Conservation (phyloP, 2,113 vertebrate genomes). For the Dicrurus megarhynchus region DNA sequence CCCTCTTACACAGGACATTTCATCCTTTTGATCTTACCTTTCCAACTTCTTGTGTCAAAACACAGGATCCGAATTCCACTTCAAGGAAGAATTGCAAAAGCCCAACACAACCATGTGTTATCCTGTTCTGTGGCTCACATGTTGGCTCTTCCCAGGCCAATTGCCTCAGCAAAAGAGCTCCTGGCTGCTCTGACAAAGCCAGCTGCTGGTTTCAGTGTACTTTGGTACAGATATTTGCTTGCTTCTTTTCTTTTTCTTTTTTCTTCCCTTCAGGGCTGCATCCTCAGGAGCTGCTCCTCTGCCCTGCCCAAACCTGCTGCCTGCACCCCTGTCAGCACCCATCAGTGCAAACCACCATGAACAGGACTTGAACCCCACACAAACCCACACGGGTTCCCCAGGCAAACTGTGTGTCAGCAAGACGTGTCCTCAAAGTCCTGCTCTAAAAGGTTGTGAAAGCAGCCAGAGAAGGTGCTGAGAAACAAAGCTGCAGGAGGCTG, state of each 20-base stretch:
- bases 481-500: not conserved
- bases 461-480: not conserved
- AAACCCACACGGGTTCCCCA: not conserved
- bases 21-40: not conserved
- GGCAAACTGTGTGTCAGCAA: not conserved
- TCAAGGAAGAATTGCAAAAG: not conserved
- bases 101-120: not conserved
- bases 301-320: slow-evolving; percentile 9
- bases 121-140: not conserved
- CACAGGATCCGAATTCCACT: not conserved
- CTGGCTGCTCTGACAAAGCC: not conserved
- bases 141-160: not conserved
- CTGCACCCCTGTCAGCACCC: not conserved
- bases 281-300: not conserved
- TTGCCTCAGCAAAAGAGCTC: not conserved
- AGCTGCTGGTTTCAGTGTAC: not conserved
- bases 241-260: not conserved
- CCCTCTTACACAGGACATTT: not conserved
- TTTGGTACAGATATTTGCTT: not conserved
- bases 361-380: not conserved
- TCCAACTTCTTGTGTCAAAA: not conserved
- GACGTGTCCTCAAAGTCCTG: not conserved
- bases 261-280: not conserved
- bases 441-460: not conserved
- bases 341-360: not conserved